Percentiles rank a stretch among this genome's conserved stretches.
phyloP scores from a whole-genome alignment of 2,113 vertebrate species.

The Stigmatopora nigra region DNA sequence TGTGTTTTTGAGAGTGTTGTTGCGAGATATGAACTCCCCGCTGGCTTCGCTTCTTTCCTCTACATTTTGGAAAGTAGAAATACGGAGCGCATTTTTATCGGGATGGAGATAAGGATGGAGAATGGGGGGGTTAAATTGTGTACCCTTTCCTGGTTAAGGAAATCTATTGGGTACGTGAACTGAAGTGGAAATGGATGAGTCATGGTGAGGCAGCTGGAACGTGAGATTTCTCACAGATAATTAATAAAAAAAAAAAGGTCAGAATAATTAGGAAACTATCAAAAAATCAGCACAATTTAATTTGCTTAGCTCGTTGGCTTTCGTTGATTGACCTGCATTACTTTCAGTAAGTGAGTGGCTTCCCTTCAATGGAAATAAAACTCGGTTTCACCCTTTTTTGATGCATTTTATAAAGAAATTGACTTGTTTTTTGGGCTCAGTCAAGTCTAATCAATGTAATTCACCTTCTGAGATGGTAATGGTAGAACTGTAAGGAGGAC shows the following conservation, averaged over 20 bases:
- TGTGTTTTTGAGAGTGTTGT: conserved; percentile 14
- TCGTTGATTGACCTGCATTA: background rate
- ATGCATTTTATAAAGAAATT: too few relatives aligned
- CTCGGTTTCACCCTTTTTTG: too few relatives aligned
- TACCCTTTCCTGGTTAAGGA: background rate
- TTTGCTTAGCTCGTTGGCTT: too few relatives aligned
- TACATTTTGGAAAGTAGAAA: background rate
- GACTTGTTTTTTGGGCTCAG: too few relatives aligned
- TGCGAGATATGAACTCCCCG: conserved; percentile 21
- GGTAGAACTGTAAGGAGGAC: background rate
- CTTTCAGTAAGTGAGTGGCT: background rate
- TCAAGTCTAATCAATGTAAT: too few relatives aligned
- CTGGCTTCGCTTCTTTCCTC: conserved; percentile 2
- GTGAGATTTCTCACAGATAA: background rate
- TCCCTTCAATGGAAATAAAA: too few relatives aligned
- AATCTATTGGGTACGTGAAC: background rate
- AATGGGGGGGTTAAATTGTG: background rate
- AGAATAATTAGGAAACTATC: background rate
- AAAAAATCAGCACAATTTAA: background rate
- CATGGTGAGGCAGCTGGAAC: background rate
- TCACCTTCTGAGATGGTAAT: background rate
- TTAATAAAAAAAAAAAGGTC: background rate
- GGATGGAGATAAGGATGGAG: background rate
- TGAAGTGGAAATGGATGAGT: background rate
- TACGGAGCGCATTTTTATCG: background rate